Evolutionary conservation across 1,140 invertebrate genomes (phyloP).

Genomic region (Tyrophagus putrescentiae): DNA sequence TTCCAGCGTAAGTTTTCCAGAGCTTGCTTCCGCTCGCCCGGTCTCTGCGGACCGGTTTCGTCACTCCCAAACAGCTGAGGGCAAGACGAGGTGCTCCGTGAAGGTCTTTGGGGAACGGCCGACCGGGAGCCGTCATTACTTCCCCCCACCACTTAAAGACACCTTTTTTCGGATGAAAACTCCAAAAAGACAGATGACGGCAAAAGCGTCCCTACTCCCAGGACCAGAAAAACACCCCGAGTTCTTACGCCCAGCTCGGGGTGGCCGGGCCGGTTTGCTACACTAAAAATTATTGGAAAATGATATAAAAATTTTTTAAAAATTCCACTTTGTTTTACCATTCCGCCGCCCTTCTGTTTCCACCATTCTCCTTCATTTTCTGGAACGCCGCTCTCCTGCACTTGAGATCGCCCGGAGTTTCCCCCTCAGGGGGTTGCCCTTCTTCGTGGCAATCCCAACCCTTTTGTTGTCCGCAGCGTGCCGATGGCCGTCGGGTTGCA

Average conservation of each 20-base stretch:
- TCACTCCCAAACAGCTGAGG: constrained; percentile 28
- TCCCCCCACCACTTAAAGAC: not conserved
- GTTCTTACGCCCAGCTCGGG: constrained; percentile 29
- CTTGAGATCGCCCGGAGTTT: constrained; percentile 34
- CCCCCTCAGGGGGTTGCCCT: constrained; percentile 41
- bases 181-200: constrained; percentile 25
- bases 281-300: constrained; percentile 15
- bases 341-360: constrained; percentile 30
- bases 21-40: no score
- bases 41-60: constrained; percentile 28
- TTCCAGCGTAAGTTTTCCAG: no score
- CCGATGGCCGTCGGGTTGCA: constrained; percentile 64
- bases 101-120: not conserved
- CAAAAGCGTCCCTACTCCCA: constrained; percentile 35
- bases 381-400: constrained; percentile 37
- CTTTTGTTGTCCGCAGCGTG: constrained; percentile 56
- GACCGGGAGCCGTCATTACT: not conserved
- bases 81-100: constrained; percentile 29
- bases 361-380: constrained; percentile 34
- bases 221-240: constrained; percentile 40
- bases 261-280: constrained; percentile 19
- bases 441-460: constrained; percentile 57
- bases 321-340: constrained; percentile 20
- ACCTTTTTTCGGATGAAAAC: constrained; percentile 26
- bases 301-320: no score